Base-by-base conservation (phyloP, 37 sponge, comb jelly and placozoan species). In the Lycopodina hypogea region DNA sequence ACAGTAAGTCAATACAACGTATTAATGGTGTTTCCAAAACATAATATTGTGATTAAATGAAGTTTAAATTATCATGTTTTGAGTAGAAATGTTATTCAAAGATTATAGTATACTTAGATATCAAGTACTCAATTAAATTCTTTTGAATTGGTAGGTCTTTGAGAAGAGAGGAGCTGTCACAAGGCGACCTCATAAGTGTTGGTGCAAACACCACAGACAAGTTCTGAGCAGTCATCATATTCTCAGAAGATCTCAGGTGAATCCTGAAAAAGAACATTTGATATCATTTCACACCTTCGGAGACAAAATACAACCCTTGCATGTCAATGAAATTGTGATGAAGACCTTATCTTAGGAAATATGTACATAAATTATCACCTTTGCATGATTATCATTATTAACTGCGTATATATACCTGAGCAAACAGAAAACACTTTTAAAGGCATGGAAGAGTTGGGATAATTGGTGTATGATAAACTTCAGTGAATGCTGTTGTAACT, bases 171-270 rank as follows among this genome's bases (percentile, higher is more conserved):
- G 12, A 0, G 9, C 66, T 59, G 3, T 81, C 77, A 23, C 30
- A 35, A 15, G 76, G 69, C 32, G 77, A 23, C 14, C 82, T 68
- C 92, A 92, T 92, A 1, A 92, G 29, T 14, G 92, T 92, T 0
- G 92, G 92, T 32, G 92, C 88, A 84, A 92, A 92, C 19, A 92
- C 85, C 30, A 92, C 88, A 29, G 92, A 84, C 55, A 92, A 57
- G 53, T 92, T 92, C 23, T 45, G 60, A 11, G 88, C 80, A 39
- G 84, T 68, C 92, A 92, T 92, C 59, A 81, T 87, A 72, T 87
- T 92, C 12, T 34, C 56, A 55, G 39, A 64, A 48, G 80, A 78
- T 0, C 80, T 52, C 18, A 42, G 14, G 3, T 75, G 79, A 23
- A 92, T 75, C 40, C 88, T 90, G 72, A 0, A 48, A 26, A 18